Conservation (phyloP, 2,113 vertebrate species). For the Toxotes jaculatrix region DNA sequence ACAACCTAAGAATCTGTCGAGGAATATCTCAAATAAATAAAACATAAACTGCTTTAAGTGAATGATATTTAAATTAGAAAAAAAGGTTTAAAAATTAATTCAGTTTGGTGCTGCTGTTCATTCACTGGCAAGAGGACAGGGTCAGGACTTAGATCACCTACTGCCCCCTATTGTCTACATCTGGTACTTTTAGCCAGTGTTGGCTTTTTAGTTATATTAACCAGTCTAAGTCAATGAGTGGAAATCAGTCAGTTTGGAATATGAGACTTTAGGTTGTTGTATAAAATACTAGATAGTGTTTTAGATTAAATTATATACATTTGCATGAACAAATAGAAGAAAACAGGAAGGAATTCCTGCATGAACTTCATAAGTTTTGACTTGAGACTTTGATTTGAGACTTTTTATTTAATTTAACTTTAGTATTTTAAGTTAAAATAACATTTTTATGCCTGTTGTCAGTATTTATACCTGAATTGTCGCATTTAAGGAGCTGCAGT, state of each 20-base stretch:
- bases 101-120: not conserved
- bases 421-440: too few relatives aligned
- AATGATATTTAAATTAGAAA: not conserved
- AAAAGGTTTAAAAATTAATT: not conserved
- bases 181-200: not conserved
- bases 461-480: too few relatives aligned
- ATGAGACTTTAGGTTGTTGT: too few relatives aligned
- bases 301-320: not conserved
- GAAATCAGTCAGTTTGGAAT: not conserved
- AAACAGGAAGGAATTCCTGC: too few relatives aligned
- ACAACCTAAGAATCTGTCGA: too few relatives aligned
- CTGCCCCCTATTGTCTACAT: constrained; percentile 73
- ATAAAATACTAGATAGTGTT: not conserved
- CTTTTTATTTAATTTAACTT: too few relatives aligned
- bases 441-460: too few relatives aligned
- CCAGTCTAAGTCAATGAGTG: not conserved
- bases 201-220: not conserved
- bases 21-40: too few relatives aligned
- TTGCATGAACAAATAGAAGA: not conserved
- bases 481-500: not conserved
- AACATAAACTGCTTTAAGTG: too few relatives aligned
- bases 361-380: too few relatives aligned
- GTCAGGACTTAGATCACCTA: constrained; percentile 59
- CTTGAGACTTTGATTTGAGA: too few relatives aligned
- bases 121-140: not conserved